These are phyloP conservation scores for Cebidichthys violaceus DNA, from an alignment of 2,113 vertebrate genomes.

Conservation along the genomic window DNA sequence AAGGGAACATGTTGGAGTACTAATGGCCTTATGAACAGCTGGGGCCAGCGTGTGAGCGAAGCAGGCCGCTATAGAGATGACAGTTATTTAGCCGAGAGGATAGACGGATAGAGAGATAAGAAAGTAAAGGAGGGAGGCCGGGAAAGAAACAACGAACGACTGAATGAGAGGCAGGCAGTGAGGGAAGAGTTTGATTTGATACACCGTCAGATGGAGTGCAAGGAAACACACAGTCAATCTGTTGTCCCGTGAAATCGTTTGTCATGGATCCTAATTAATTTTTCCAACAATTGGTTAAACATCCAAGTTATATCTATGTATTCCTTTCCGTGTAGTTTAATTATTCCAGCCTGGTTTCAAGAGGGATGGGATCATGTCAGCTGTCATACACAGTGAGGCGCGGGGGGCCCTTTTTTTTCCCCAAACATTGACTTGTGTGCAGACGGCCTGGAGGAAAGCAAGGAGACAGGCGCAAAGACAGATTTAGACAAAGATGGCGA, in stretches of 20 bases:
- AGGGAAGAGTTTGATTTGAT: constrained; percentile 9
- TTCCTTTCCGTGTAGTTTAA: background rate
- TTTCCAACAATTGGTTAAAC: constrained; percentile 11
- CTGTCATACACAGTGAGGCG: constrained; percentile 20
- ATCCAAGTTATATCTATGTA: background rate
- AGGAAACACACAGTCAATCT: constrained; percentile 10
- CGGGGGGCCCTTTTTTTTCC: background rate
- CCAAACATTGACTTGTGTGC: constrained; percentile 23
- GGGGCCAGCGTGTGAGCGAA: constrained; percentile 8
- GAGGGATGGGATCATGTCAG: background rate
- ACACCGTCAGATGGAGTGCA: constrained; percentile 25
- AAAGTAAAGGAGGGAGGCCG: constrained; percentile 12
- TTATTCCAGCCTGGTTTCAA: background rate
- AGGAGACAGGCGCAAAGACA: constrained; percentile 32
- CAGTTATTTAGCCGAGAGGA: constrained; percentile 12
- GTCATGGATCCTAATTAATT: background rate
- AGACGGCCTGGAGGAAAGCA: constrained; percentile 17
- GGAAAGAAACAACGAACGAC: constrained; percentile 12
- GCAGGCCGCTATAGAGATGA: background rate
- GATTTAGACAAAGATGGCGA: constrained; percentile 36
- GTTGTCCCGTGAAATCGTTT: constrained; percentile 18
- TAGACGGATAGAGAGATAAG: background rate
- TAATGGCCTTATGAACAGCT: constrained; percentile 42
- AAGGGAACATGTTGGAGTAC: constrained; percentile 27
- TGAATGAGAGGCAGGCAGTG: constrained; percentile 7